Evolutionary conservation across 2,113 vertebrate genomes (phyloP).

Genomic region (Grammomys dolichurus): DNA sequence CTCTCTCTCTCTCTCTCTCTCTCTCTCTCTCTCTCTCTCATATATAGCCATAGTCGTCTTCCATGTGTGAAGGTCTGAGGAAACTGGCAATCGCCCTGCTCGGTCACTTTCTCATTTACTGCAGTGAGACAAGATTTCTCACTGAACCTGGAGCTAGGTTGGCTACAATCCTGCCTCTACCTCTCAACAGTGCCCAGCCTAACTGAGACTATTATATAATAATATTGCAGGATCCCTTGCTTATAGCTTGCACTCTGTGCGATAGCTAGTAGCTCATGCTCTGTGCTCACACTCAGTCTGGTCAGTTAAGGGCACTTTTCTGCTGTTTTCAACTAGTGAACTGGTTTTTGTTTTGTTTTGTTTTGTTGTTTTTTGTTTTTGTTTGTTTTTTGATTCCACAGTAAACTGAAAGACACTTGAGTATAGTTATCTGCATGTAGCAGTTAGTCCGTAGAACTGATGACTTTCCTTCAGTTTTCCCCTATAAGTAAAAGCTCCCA

Average conservation of each 20-base stretch:
- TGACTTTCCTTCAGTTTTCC: neutral
- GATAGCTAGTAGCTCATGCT: neutral
- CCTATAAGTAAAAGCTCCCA: neutral
- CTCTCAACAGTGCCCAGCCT: neutral
- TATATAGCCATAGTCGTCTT: neutral
- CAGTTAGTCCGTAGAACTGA: neutral
- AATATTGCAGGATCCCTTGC: neutral
- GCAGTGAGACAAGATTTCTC: neutral
- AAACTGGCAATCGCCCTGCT: too few relatives aligned
- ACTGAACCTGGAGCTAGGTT: neutral
- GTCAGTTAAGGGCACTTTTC: neutral
- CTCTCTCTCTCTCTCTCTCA: neutral
- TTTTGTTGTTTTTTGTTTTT: too few relatives aligned
- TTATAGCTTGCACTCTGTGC: neutral
- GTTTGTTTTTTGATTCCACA: neutral
- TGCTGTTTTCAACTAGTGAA: neutral
- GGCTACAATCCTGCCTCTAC: too few relatives aligned
- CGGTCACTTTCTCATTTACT: too few relatives aligned
- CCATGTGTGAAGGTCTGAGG: neutral
- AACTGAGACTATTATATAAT: neutral
- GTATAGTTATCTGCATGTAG: neutral
- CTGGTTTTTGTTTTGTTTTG: too few relatives aligned
- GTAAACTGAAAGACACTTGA: neutral
- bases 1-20: neutral
- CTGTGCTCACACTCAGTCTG: neutral